Conservation (phyloP, 1,140 invertebrate species). For the Pseudomyrmex dendroicus region DNA sequence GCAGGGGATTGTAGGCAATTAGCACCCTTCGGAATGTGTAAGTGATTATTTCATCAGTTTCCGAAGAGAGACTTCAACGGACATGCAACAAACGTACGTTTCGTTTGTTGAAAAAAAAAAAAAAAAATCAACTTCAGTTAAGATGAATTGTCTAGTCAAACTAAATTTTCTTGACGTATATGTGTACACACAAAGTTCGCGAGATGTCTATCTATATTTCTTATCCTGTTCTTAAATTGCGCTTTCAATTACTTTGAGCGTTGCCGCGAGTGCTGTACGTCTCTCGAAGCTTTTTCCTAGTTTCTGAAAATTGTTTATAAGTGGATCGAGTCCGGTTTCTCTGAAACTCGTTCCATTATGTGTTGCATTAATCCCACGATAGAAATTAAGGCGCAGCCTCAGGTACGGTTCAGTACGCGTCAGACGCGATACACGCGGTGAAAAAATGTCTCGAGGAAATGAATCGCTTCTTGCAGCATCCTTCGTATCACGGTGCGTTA, state of each 20-base stretch:
- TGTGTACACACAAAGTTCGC: not conserved
- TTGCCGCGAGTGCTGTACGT: not conserved
- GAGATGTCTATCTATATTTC: no score
- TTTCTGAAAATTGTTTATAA: constrained; percentile 4
- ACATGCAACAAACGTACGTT: not conserved
- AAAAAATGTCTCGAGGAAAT: constrained; percentile 60
- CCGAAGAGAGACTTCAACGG: not conserved
- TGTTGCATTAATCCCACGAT: constrained; percentile 12
- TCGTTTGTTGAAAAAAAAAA: not conserved
- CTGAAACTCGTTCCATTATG: constrained; percentile 1
- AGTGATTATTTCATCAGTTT: constrained; percentile 33
- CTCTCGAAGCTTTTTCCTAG: not conserved
- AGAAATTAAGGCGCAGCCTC: constrained; percentile 24
- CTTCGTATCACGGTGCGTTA: constrained; percentile 65
- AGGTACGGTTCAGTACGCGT: not conserved
- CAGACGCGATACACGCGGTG: constrained; percentile 9
- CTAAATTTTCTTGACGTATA: not conserved
- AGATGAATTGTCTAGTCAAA: not conserved
- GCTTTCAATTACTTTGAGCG: not conserved
- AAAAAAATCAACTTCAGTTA: not conserved
- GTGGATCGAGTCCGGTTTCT: constrained; percentile 17
- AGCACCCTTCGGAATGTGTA: not conserved
- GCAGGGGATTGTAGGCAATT: constrained; percentile 24
- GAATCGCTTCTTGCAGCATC: constrained; percentile 66
- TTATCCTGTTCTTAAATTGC: not conserved